Conservation (phyloP, 2,797 vertebrate genomes). For the Trematomus bernacchii region DNA sequence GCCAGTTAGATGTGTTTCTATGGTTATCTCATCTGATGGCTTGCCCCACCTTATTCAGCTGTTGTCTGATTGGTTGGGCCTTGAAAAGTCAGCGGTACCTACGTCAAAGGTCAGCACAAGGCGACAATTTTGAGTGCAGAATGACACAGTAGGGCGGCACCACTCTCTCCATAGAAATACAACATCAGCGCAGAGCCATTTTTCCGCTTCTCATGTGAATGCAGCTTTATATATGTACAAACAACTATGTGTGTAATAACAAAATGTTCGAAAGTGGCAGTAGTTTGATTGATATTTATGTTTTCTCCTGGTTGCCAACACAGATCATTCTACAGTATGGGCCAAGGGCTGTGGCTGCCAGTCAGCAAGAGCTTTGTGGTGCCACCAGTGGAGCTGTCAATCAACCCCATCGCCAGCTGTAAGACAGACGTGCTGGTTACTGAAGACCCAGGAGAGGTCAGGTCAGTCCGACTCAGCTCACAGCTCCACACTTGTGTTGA, state of each 20-base stretch:
- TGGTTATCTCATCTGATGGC: too few relatives aligned
- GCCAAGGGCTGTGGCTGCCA: conserved; percentile 98
- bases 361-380: conserved; percentile 99
- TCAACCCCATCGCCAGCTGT: conserved; percentile 98
- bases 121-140: too few relatives aligned
- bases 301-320: conserved; percentile 40
- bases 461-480: conserved; percentile 85
- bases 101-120: too few relatives aligned
- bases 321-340: conserved; percentile 97
- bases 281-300: conserved; percentile 38
- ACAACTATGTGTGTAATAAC: background rate
- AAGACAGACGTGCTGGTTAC: conserved; percentile 98
- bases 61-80: too few relatives aligned
- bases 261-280: conserved; percentile 7
- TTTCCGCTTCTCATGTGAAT: too few relatives aligned
- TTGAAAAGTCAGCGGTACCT: too few relatives aligned
- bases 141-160: too few relatives aligned
- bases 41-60: too few relatives aligned
- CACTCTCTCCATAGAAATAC: too few relatives aligned
- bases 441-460: conserved; percentile 97
- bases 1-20: too few relatives aligned
- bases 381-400: conserved; percentile 96
- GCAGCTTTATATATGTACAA: background rate
- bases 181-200: too few relatives aligned
- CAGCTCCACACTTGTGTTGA: background rate